Evolutionary conservation across 2,797 vertebrate genomes (phyloP).

Genomic region (Perodicticus potto): DNA sequence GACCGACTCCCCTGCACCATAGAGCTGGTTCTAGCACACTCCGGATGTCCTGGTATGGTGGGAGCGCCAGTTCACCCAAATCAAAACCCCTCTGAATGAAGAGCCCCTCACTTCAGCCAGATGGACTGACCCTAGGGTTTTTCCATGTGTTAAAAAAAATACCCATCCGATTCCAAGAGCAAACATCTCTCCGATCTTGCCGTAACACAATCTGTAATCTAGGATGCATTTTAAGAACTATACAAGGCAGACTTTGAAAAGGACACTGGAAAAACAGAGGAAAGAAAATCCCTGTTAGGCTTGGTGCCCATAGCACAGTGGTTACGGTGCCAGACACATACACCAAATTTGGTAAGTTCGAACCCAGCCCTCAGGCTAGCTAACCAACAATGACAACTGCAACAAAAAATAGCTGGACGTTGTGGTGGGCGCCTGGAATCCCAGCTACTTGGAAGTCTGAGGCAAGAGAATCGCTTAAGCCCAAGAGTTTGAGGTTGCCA

Average conservation of each 20-base stretch:
- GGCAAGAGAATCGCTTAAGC: too few relatives aligned
- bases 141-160: conserved; percentile 37
- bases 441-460: too few relatives aligned
- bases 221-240: neutral
- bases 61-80: neutral
- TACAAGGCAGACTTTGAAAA: neutral
- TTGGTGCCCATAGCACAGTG: too few relatives aligned
- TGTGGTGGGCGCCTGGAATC: too few relatives aligned
- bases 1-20: neutral
- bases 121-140: neutral
- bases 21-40: neutral
- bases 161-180: neutral
- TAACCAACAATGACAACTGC: too few relatives aligned
- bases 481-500: too few relatives aligned
- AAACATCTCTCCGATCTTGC: neutral
- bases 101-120: neutral
- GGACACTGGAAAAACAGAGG: neutral
- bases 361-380: too few relatives aligned
- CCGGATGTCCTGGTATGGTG: neutral
- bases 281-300: neutral
- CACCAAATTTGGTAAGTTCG: too few relatives aligned
- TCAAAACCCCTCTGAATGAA: neutral
- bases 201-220: conserved; percentile 5
- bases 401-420: too few relatives aligned
- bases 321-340: too few relatives aligned